Base-by-base conservation (phyloP, 2,888 invertebrate genomes). In the Yponomeuta evonymella region DNA sequence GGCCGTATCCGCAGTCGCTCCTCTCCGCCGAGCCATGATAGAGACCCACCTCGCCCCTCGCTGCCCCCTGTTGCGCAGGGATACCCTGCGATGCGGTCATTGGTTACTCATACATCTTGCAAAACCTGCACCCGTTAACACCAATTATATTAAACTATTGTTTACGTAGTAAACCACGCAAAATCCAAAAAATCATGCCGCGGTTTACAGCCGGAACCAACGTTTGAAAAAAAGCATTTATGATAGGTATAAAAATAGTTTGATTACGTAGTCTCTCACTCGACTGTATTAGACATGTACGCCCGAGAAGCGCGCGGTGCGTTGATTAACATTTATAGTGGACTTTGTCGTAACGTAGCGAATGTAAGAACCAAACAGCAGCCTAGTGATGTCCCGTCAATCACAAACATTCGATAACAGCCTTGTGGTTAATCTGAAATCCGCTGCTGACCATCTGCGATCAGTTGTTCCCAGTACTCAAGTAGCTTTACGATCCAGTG, bases 51-150 rank as follows among this genome's bases (percentile, higher is more conserved):
- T 79, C 79, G 75, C 81, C 82, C 80, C 82, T 80, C 82, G 74
- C 81, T 78, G 77, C 76, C 74, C 73, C 77, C 73, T 73, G 79
- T 73, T 79, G 78, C 81, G 81, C 83, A 85, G 86, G 86, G 85
- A 85, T 85, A 79, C 85, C 86, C 86, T 85, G 84, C 85, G 84
- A 84, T 86, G 84, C 85, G 84, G 84, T 86, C 86, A 86, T 85
- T 85, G 83, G 86, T 87, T 86, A 86, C 86, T 86, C 86, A 86
- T 85, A 83, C 85, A 85, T 85, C 81, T 85, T 85, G 85, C 83
- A 80, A 85, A 86, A 83, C 82, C 81, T 81, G 81, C 82, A 81
- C 80, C 81, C 81, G 78, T 83, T 79, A 80, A 79, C 81, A 82
- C 79, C 74, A 77, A 76, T 77, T 78, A 77, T 15, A 64, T 51